Conservation (phyloP, 2,113 vertebrate genomes). For the Riparia riparia region DNA sequence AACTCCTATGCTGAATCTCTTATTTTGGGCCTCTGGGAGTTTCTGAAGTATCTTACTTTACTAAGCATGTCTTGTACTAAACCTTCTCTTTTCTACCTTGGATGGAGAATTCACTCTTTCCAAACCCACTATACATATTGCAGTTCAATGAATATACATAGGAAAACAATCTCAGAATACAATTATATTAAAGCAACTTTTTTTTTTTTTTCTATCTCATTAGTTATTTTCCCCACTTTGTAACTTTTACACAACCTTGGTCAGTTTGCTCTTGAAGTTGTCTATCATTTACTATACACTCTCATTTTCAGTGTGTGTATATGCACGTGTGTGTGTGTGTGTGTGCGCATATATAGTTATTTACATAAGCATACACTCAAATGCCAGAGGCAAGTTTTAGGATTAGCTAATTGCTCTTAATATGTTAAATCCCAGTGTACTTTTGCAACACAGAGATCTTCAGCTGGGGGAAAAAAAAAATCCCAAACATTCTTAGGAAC, state of each 20-base stretch:
- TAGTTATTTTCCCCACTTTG: neutral
- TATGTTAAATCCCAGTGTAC: neutral
- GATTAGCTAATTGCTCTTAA: neutral
- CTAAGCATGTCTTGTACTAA: neutral
- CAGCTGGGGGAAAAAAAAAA: neutral
- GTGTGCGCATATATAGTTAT: neutral
- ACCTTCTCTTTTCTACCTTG: neutral
- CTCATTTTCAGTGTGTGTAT: neutral
- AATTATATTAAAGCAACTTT: neutral
- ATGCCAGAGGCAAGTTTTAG: neutral
- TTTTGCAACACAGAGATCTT: neutral
- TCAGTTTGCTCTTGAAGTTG: neutral
- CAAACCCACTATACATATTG: neutral
- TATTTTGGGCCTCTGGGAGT: neutral
- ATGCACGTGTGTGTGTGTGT: no score
- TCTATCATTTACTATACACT: neutral
- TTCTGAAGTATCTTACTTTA: neutral
- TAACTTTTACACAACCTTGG: neutral
- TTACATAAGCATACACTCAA: neutral
- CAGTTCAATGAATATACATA: neutral
- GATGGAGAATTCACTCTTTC: neutral
- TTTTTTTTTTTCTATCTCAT: neutral
- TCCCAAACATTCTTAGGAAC: rapidly evolving
- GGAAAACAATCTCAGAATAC: neutral
- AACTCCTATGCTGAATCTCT: neutral